phyloP scores from a whole-genome alignment of 2,888 invertebrate genomes.

The Drosophila formosana region DNA sequence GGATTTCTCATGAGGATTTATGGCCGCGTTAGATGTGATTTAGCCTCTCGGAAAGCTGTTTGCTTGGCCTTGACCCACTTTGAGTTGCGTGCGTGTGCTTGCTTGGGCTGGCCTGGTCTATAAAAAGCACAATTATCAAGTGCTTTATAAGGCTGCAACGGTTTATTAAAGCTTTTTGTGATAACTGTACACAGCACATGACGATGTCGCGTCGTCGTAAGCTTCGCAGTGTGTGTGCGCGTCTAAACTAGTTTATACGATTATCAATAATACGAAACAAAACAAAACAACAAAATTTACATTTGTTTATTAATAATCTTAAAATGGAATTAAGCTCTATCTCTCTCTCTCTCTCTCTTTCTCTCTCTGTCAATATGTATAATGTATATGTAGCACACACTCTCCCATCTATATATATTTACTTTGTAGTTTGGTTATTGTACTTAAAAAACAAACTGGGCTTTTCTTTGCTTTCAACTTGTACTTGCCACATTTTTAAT shows the following conservation, averaged over 20 bases:
- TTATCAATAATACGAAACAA: conserved; percentile 22
- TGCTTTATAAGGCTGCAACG: conserved; percentile 40
- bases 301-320: conserved; percentile 31
- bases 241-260: conserved; percentile 39
- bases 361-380: conserved; percentile 30
- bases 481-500: conserved; percentile 38
- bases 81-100: conserved; percentile 18
- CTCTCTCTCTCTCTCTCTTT: conserved; percentile 10
- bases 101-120: conserved; percentile 27
- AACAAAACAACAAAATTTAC: conserved; percentile 20
- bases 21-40: conserved; percentile 1
- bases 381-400: conserved; percentile 42
- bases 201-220: conserved; percentile 7
- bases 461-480: conserved; percentile 59
- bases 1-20: not conserved
- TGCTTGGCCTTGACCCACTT: conserved; percentile 79
- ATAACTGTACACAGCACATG: conserved; percentile 47
- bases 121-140: conserved; percentile 49
- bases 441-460: conserved; percentile 30
- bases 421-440: conserved; percentile 60
- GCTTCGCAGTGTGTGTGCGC: conserved; percentile 6
- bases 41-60: conserved; percentile 22
- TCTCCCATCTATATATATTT: conserved; percentile 35
- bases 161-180: conserved; percentile 45
- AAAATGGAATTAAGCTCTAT: conserved; percentile 40